Conservation (phyloP, 2,113 vertebrate species). For the Epinephelus moara region DNA sequence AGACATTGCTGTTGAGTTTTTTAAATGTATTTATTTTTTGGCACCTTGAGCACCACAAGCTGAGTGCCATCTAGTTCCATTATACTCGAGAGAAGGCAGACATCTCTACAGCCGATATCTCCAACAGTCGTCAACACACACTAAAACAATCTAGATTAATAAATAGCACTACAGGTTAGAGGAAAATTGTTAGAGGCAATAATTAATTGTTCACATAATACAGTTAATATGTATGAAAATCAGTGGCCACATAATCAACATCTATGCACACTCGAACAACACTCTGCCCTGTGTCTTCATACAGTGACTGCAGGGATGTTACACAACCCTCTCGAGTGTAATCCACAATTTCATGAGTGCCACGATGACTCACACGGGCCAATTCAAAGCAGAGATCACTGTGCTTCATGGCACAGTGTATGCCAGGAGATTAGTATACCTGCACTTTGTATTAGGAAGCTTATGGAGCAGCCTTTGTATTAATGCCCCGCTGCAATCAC, state of each 20-base stretch:
- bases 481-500: slow-evolving; percentile 64
- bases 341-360: slow-evolving; percentile 39
- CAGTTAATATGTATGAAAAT: neutral
- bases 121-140: too few species aligned
- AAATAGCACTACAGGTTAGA: too few species aligned
- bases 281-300: neutral
- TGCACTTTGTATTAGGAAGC: slow-evolving; percentile 58
- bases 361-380: slow-evolving; percentile 52
- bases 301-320: slow-evolving; percentile 29
- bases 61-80: too few species aligned
- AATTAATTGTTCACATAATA: neutral
- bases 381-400: slow-evolving; percentile 57
- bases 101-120: too few species aligned
- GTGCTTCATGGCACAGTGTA: slow-evolving; percentile 32
- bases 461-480: slow-evolving; percentile 49
- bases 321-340: slow-evolving; percentile 46
- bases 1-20: too few species aligned
- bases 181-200: neutral
- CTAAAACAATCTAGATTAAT: too few species aligned
- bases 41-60: too few species aligned
- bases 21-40: too few species aligned
- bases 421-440: slow-evolving; percentile 58
- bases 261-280: neutral
- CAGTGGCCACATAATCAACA: neutral
- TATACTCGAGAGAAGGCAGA: too few species aligned